Percentiles rank a stretch among this genome's conserved stretches.
Evolutionary conservation across 2,113 vertebrate species (phyloP).

Genomic region (Sclerurus mexicanus): DNA sequence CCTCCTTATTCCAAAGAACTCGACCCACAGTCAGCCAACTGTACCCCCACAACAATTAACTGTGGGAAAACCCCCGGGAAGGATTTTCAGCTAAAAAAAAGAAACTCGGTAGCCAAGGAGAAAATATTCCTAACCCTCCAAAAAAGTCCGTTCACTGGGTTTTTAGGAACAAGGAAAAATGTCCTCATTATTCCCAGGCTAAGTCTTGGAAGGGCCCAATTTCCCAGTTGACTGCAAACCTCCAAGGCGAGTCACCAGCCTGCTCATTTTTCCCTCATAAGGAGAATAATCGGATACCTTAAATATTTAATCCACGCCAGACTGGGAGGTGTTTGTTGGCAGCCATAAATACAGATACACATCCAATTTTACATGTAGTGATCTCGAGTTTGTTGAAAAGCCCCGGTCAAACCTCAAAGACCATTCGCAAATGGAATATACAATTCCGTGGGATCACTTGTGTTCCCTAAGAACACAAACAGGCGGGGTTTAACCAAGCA

Average conservation of each 20-base stretch:
- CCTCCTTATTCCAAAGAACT: background rate
- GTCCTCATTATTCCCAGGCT: background rate
- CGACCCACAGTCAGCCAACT: background rate
- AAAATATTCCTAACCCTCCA: background rate
- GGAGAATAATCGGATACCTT: background rate
- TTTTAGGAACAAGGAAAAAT: background rate
- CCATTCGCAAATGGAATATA: accelerated
- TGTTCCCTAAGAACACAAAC: background rate
- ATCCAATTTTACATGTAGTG: background rate
- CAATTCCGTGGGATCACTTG: background rate
- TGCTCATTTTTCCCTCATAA: background rate
- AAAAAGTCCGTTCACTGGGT: background rate
- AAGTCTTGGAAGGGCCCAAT: background rate
- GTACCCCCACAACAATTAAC: background rate
- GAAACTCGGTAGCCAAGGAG: background rate
- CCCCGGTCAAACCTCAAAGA: background rate
- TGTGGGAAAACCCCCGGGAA: background rate
- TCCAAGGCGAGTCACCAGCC: background rate
- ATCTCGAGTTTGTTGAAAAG: background rate
- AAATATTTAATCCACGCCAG: background rate
- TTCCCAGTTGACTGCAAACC: background rate
- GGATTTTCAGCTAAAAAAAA: background rate
- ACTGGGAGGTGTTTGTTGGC: background rate
- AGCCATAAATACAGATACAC: background rate
- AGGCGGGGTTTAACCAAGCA: background rate